Conservation (phyloP, 2,113 vertebrate species). For the Toxostoma redivivum region DNA sequence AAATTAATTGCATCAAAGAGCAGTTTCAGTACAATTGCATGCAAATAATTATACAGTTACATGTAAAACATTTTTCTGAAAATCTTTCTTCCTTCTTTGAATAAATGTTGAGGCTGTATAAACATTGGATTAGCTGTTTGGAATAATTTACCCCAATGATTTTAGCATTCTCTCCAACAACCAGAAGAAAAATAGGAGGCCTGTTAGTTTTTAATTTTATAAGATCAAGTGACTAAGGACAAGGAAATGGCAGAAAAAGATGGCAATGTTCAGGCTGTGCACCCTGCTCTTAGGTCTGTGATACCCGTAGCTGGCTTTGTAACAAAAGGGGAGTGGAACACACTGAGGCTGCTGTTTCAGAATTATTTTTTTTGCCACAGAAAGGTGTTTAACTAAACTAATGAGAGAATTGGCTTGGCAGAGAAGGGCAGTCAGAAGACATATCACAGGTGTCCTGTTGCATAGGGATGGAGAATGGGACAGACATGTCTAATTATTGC, state of each 20-base stretch:
- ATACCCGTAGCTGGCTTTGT: background rate
- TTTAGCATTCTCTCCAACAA: background rate
- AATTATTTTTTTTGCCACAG: background rate
- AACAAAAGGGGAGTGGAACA: background rate
- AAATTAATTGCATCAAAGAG: background rate
- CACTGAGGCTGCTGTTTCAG: background rate
- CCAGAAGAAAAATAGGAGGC: background rate
- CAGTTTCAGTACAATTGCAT: background rate
- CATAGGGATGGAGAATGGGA: background rate
- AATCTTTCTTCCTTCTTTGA: background rate
- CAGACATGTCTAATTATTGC: conserved; percentile 22
- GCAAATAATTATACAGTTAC: background rate
- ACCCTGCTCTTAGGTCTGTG: background rate
- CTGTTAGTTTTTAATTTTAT: background rate
- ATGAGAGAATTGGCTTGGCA: background rate
- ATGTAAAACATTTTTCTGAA: background rate
- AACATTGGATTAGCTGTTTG: background rate
- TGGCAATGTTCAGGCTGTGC: background rate
- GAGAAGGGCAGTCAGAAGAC: conserved; percentile 12
- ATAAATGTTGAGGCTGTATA: background rate
- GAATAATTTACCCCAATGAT: background rate
- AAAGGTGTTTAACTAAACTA: conserved; percentile 39
- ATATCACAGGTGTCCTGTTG: background rate
- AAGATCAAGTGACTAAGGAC: background rate
- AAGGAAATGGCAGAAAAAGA: background rate